A percentile compares a stretch with the other conserved stretches of the same genome.
phyloP scores from a whole-genome alignment of 2,888 invertebrate genomes.

The Hesperia comma region DNA sequence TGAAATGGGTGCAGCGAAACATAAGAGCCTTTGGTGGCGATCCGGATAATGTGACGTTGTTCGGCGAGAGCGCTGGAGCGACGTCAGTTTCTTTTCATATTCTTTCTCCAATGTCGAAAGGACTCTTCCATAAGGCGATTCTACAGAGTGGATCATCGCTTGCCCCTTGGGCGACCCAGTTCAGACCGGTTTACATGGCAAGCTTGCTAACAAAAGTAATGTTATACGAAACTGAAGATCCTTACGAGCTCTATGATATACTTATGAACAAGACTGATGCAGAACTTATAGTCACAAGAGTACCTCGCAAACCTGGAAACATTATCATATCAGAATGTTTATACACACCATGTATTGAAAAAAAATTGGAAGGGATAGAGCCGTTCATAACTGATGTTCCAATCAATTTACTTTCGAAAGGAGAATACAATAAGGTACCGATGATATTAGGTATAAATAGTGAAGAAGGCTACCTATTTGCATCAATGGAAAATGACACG shows the following conservation, averaged over 20 bases:
- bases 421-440: constrained; percentile 67
- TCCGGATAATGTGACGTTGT: constrained; percentile 64
- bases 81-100: constrained; percentile 66
- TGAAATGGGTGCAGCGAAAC: constrained; percentile 66
- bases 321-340: constrained; percentile 59
- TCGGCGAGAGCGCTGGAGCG: constrained; percentile 74
- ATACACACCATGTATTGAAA: constrained; percentile 65
- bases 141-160: constrained; percentile 70
- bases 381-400: constrained; percentile 66
- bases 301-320: constrained; percentile 61
- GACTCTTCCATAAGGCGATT: constrained; percentile 71
- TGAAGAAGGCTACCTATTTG: constrained; percentile 65
- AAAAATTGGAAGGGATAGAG: constrained; percentile 62
- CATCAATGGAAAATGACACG: constrained; percentile 59
- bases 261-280: constrained; percentile 59
- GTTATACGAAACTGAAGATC: constrained; percentile 57
- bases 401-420: constrained; percentile 54
- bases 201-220: constrained; percentile 64
- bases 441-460: constrained; percentile 63
- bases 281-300: constrained; percentile 62
- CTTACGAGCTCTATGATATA: constrained; percentile 60
- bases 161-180: constrained; percentile 65
- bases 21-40: constrained; percentile 67
- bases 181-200: constrained; percentile 61
- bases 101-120: constrained; percentile 68